Percentiles rank a stretch among this genome's conserved stretches.
Evolutionary conservation across 2,797 vertebrate species (phyloP).

Genomic region (Tapirus indicus): DNA sequence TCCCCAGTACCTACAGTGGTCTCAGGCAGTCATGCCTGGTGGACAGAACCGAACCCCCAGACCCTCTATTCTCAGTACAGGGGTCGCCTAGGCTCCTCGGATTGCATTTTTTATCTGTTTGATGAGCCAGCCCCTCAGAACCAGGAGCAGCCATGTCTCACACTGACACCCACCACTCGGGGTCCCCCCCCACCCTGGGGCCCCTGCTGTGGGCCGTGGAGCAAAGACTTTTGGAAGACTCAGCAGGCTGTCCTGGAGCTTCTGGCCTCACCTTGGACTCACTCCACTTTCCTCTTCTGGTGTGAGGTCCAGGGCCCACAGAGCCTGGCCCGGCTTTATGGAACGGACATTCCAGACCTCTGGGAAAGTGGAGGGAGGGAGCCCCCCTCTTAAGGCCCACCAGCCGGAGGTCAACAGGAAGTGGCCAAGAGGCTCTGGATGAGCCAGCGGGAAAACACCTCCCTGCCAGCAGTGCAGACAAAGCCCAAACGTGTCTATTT

Average conservation of each 20-base stretch:
- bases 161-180: too few species aligned
- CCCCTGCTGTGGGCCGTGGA: background rate
- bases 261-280: background rate
- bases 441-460: constrained; percentile 72
- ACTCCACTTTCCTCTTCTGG: background rate
- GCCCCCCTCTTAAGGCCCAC: background rate
- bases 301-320: background rate
- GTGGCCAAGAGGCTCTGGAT: background rate
- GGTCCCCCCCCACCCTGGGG: too few species aligned
- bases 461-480: constrained; percentile 9
- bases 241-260: accelerated
- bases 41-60: background rate
- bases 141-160: background rate
- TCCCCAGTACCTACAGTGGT: background rate
- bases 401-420: constrained; percentile 62
- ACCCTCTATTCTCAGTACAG: background rate
- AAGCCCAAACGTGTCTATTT: background rate
- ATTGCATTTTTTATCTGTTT: background rate
- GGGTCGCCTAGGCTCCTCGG: background rate
- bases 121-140: background rate
- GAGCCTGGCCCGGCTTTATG: background rate
- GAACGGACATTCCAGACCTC: background rate
- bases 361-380: background rate
- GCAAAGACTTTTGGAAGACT: background rate
- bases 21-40: background rate